A percentile compares a stretch with the other conserved stretches of the same genome.
These are phyloP conservation scores for Parasteatoda lunata DNA, from an alignment of 2,888 invertebrate genomes.

Conservation along the genomic window DNA sequence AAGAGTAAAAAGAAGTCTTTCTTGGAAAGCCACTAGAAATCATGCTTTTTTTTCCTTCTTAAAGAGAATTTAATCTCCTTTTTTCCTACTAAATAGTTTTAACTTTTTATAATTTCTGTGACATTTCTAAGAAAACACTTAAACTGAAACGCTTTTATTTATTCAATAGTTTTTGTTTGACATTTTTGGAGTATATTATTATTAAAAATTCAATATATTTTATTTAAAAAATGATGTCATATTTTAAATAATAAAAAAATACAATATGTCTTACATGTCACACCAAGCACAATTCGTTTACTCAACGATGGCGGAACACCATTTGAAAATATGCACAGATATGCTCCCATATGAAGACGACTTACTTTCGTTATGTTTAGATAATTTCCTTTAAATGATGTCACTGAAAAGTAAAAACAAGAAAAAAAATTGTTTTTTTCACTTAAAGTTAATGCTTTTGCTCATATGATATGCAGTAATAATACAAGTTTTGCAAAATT, in stretches of 20 bases:
- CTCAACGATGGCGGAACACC: constrained; percentile 93
- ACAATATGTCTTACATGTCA: constrained; percentile 84
- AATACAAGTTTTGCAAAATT: no score
- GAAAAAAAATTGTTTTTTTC: neutral
- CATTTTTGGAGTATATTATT: no score
- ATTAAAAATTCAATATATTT: no score
- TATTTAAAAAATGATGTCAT: no score
- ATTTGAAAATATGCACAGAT: constrained; percentile 92
- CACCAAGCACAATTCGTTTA: constrained; percentile 88
- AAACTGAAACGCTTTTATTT: no score
- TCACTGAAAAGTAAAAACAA: constrained; percentile 76
- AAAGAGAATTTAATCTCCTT: neutral
- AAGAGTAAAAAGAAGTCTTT: constrained; percentile 38
- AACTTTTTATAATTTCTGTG: no score
- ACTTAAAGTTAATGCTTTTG: no score
- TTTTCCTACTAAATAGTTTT: no score
- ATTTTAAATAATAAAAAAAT: neutral
- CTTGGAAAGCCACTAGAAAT: constrained; percentile 22
- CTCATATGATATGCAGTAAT: no score
- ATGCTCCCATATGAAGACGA: constrained; percentile 91
- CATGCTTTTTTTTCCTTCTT: constrained; percentile 23
- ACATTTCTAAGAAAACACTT: no score
- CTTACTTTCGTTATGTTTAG: constrained; percentile 86
- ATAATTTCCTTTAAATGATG: constrained; percentile 84
- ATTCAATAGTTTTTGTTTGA: no score